phyloP scores from a whole-genome alignment of 2,797 vertebrate genomes.

The Acipenser transmontanus region DNA sequence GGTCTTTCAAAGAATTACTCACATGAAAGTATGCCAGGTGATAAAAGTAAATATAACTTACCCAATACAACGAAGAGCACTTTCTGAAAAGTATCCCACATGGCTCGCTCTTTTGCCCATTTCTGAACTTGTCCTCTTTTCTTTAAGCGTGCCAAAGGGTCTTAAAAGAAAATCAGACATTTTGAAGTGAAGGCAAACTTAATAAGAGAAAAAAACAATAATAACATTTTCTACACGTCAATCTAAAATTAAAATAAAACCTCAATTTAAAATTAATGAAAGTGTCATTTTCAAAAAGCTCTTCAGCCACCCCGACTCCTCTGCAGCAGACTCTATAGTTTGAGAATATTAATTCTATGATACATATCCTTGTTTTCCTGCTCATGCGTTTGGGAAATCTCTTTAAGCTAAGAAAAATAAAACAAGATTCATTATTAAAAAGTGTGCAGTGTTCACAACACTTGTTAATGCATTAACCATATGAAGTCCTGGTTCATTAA shows the following conservation, averaged over 20 bases:
- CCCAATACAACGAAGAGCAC: slow-evolving; percentile 47
- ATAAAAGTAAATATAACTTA: slow-evolving; percentile 24
- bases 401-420: slow-evolving; percentile 56
- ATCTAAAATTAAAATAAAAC: background rate
- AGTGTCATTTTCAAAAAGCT: slow-evolving; percentile 28
- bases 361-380: slow-evolving; percentile 44
- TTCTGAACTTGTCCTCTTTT: slow-evolving; percentile 43
- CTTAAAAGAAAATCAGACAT: slow-evolving; percentile 25
- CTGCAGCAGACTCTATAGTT: slow-evolving; percentile 37
- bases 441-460: too few relatives aligned
- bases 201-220: background rate
- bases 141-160: slow-evolving; percentile 31
- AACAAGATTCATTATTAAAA: background rate
- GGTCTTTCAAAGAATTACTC: too few relatives aligned
- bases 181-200: too few relatives aligned
- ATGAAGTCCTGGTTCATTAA: too few relatives aligned
- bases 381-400: slow-evolving; percentile 50
- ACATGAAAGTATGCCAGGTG: too few relatives aligned
- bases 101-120: slow-evolving; percentile 39
- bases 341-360: slow-evolving; percentile 63
- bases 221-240: background rate
- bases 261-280: slow-evolving; percentile 20
- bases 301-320: slow-evolving; percentile 60
- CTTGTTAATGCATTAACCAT: too few relatives aligned
- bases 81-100: slow-evolving; percentile 53